A percentile compares a stretch with the other conserved stretches of the same genome.
phyloP scores from a whole-genome alignment of 1,140 invertebrate genomes.

The Drosophila kurseongensis region DNA sequence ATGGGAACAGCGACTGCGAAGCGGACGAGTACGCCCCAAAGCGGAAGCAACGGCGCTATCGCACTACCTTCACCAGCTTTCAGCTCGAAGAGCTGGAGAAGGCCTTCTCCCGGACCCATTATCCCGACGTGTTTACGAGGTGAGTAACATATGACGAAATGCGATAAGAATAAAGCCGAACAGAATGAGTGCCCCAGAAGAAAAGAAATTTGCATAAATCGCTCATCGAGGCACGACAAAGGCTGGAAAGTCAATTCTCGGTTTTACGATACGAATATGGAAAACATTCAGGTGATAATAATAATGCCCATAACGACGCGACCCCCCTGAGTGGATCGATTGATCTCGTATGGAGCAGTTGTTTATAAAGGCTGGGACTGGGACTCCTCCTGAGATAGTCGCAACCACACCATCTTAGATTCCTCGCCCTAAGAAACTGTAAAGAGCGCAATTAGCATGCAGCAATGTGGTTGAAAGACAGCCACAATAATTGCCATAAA shows the following conservation, averaged over 20 bases:
- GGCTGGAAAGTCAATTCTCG: conserved; percentile 23
- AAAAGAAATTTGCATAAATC: conserved; percentile 68
- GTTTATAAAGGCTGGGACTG: neutral
- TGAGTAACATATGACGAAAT: conserved; percentile 85
- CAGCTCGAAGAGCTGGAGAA: conserved; percentile 98
- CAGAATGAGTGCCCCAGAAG: conserved; percentile 26
- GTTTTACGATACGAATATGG: conserved; percentile 51
- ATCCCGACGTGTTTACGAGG: conserved; percentile 99
- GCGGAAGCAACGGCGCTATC: conserved; percentile 95
- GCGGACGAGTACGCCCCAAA: conserved; percentile 94
- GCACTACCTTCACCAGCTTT: conserved; percentile 97
- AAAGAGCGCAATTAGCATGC: conserved; percentile 67
- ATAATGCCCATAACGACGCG: conserved; percentile 18
- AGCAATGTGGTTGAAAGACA: conserved; percentile 60
- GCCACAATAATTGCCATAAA: conserved; percentile 72
- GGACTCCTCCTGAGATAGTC: conserved; percentile 8
- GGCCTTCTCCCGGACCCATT: conserved; percentile 98
- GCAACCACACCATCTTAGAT: neutral
- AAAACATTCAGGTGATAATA: conserved; percentile 37
- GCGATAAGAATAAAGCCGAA: conserved; percentile 37
- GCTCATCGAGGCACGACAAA: conserved; percentile 41
- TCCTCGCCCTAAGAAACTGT: conserved; percentile 32
- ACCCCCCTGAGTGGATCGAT: conserved; percentile 47
- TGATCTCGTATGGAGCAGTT: conserved; percentile 56
- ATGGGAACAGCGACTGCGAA: conserved; percentile 91